Evolutionary conservation across 1,140 invertebrate genomes (phyloP), one percentile per base, ranked within the genome.

Genomic region (Brachionus paranguensis): DNA sequence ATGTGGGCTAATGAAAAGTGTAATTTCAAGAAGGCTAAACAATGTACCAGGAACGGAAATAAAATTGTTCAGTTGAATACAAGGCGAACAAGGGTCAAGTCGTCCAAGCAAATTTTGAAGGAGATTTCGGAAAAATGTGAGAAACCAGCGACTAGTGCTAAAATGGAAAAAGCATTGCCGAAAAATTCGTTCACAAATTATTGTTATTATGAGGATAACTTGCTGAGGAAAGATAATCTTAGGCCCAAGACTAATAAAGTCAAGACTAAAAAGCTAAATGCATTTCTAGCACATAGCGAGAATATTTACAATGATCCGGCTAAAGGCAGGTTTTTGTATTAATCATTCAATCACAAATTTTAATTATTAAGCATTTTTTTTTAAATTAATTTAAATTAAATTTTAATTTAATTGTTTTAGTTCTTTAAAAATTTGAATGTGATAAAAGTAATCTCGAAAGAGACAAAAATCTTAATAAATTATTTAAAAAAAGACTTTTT

Each of bases 251-350:
- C 37, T 10, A 47, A 45, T 41, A 72, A 72, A 10, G 37, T 72
- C 3, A 72, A 72, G 33, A 72, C 68, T 20, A 72, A 72, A 43
- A 72, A 72, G 43, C 17, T 72, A 17, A 72, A 72, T 20, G 20
- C n/a, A 20, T 72, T 43, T n/a, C 41, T 72, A 10, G 68, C 11
- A 43, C 8, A 72, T 12, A 72, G 17, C 43, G 68, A 72, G n/a
- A 72, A 72, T 72, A 72, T 72, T 72, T 72, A 72, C 37, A 72
- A 72, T 41, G 68, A 72, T 72, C 68, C 68, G 5, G 37, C 37
- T 3, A 72, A 72, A 12, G 17, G 33, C 7, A 72, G 68, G 20
- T 72, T 72, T 72, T 72, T 72, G 68, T 72, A 72, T 72, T 72
- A 20, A 72, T 17, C n/a, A 17, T 7, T 33, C 20, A 24, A 12